A percentile compares a stretch with the other conserved stretches of the same genome.
These are phyloP conservation scores for Capreolus pygargus DNA, from an alignment of 2,113 vertebrate genomes.

Conservation along the genomic window DNA sequence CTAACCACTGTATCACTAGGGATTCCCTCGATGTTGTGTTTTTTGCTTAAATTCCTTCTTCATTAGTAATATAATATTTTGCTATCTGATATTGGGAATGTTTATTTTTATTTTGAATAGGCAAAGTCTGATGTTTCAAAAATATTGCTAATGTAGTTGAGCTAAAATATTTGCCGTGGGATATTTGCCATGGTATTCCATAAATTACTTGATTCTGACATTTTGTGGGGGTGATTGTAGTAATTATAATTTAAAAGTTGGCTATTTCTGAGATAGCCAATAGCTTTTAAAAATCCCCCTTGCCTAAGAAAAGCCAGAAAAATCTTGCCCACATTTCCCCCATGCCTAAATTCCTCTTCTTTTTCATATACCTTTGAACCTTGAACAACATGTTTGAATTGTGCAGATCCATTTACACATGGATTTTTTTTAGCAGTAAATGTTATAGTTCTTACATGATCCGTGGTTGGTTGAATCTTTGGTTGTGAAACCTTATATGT, in stretches of 20 bases:
- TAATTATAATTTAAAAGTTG: slow-evolving; percentile 11
- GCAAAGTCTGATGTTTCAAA: background rate
- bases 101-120: background rate
- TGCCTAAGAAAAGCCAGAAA: background rate
- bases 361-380: background rate
- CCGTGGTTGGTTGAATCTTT: background rate
- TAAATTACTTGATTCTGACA: background rate
- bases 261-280: background rate
- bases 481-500: background rate
- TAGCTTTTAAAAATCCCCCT: background rate
- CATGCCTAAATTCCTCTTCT: background rate
- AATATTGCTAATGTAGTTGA: background rate
- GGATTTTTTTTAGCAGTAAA: background rate
- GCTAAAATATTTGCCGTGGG: background rate
- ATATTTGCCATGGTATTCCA: background rate
- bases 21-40: background rate
- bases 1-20: background rate
- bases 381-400: background rate
- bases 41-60: slow-evolving; percentile 25
- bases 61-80: background rate
- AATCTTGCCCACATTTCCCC: background rate
- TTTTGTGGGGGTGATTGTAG: background rate
- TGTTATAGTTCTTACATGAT: background rate
- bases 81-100: background rate
- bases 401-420: background rate